phyloP scores from a whole-genome alignment of 2,113 vertebrate genomes.

The Cololabis saira region DNA sequence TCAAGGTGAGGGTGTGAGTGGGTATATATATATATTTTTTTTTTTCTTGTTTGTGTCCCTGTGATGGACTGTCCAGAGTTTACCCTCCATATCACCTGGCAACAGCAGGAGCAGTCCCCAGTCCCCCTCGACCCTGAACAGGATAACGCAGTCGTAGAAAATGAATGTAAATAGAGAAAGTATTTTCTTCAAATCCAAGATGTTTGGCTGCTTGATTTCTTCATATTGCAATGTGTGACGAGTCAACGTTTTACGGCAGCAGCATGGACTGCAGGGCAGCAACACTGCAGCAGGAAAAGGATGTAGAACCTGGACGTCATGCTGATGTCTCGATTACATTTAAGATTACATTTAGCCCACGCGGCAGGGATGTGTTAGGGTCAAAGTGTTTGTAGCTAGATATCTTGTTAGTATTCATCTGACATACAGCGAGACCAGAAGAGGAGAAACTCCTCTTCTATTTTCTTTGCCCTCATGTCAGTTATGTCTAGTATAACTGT shows the following conservation, averaged over 20 bases:
- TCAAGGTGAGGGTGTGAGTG: too few relatives aligned
- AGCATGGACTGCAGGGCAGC: background rate
- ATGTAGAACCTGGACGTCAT: conserved; percentile 9
- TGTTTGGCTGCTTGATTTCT: conserved; percentile 23
- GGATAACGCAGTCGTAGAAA: too few relatives aligned
- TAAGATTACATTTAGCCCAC: conserved; percentile 17
- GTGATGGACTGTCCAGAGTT: too few relatives aligned
- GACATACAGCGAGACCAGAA: background rate
- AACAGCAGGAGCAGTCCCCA: too few relatives aligned
- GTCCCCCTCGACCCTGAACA: too few relatives aligned
- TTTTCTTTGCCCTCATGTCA: background rate
- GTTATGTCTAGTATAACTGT: background rate
- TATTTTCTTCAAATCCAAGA: background rate
- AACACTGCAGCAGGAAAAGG: background rate
- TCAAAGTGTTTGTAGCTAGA: background rate
- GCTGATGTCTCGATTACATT: conserved; percentile 12
- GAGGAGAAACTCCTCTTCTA: background rate
- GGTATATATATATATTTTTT: too few relatives aligned
- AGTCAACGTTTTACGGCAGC: background rate
- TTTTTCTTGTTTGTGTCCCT: too few relatives aligned
- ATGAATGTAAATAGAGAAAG: too few relatives aligned
- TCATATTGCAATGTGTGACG: conserved; percentile 5
- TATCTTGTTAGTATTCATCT: conserved; percentile 7
- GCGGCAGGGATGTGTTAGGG: background rate
- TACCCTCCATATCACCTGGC: too few relatives aligned